Evolutionary conservation across 1,140 invertebrate species (phyloP).

Genomic region (Lamellibrachia luymesi): DNA sequence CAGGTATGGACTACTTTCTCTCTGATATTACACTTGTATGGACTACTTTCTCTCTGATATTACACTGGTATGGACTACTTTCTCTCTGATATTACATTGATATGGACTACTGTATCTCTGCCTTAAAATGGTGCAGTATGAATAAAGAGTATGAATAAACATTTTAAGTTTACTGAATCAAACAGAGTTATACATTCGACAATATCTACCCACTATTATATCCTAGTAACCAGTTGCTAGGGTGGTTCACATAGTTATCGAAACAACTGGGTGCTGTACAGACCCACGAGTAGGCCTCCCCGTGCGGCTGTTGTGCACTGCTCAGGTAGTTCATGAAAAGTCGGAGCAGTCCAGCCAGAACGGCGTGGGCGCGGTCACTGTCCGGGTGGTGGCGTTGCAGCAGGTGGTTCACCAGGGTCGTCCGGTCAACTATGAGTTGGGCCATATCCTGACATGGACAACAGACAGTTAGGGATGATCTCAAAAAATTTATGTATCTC

Average conservation of each 20-base stretch:
- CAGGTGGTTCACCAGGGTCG: slow-evolving; percentile 80
- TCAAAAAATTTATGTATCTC: neutral
- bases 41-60: too few relatives aligned
- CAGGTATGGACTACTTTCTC: too few relatives aligned
- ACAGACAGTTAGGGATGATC: neutral
- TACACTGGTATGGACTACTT: too few relatives aligned
- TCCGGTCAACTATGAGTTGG: slow-evolving; percentile 89
- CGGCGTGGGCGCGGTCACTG: slow-evolving; percentile 28
- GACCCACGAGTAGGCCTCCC: slow-evolving; percentile 61
- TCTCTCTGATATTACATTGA: too few relatives aligned
- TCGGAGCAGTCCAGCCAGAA: slow-evolving; percentile 72
- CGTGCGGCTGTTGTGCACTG: slow-evolving; percentile 65
- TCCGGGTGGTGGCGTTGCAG: slow-evolving; percentile 61
- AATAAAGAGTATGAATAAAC: too few relatives aligned
- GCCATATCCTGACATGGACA: slow-evolving; percentile 72
- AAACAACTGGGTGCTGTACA: neutral
- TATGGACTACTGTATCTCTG: too few relatives aligned
- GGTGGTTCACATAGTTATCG: neutral
- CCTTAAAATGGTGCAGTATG: too few relatives aligned
- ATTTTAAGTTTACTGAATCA: too few relatives aligned
- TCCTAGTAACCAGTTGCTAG: too few relatives aligned
- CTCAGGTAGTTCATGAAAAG: slow-evolving; percentile 77
- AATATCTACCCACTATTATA: too few relatives aligned
- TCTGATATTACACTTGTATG: too few relatives aligned
- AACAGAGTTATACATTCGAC: too few relatives aligned